These are phyloP conservation scores for Leptocoma aspasia DNA, from an alignment of 2,113 vertebrate genomes.

Conservation along the genomic window DNA sequence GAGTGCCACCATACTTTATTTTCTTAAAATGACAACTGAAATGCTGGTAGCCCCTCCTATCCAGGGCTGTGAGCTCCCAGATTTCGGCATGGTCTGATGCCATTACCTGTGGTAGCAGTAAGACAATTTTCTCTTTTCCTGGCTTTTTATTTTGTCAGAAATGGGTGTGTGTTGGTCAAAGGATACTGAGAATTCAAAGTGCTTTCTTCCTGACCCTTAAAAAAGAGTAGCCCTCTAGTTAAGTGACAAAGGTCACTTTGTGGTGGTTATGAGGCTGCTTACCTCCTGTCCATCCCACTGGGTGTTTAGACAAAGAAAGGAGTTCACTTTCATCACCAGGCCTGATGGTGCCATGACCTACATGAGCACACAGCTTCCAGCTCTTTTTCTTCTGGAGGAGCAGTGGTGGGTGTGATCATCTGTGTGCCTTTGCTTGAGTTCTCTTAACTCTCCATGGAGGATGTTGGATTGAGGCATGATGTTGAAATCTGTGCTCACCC, in stretches of 20 bases:
- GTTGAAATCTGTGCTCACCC: background rate
- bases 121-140: background rate
- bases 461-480: background rate
- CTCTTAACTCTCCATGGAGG: background rate
- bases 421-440: background rate
- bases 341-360: background rate
- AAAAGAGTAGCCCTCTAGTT: background rate
- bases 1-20: background rate
- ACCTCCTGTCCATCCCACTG: background rate
- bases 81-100: background rate
- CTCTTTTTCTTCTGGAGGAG: background rate
- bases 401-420: background rate
- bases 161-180: background rate
- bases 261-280: background rate
- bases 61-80: background rate
- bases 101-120: background rate
- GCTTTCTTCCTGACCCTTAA: background rate
- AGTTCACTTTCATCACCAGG: background rate
- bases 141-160: background rate
- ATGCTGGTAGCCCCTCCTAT: background rate
- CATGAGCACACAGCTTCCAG: background rate
- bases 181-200: background rate
- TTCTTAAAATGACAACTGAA: background rate
- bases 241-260: background rate
- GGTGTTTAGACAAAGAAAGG: background rate